phyloP scores from a whole-genome alignment of 30 jellyfish, hydroid and myxozoan genomes.

The Hydra vulgaris region DNA sequence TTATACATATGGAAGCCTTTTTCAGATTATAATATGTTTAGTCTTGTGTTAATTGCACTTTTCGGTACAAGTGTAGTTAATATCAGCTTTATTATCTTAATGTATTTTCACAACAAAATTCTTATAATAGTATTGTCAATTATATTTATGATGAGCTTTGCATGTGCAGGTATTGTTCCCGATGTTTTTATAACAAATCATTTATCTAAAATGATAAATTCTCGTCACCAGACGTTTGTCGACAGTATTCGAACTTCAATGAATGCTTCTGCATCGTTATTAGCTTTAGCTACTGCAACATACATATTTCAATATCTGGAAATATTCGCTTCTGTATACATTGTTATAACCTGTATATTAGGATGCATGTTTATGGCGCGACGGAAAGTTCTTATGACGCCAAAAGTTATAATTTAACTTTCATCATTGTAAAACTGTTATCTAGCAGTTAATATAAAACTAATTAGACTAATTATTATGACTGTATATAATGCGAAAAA shows the following conservation, averaged over 20 bases:
- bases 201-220: background rate
- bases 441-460: no score
- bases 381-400: background rate
- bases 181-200: background rate
- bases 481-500: no score
- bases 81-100: background rate
- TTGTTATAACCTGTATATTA: background rate
- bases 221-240: background rate
- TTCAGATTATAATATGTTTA: background rate
- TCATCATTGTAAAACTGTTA: background rate
- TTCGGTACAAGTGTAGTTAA: background rate
- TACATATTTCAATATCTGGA: background rate
- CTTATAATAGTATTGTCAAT: background rate
- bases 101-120: background rate
- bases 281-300: background rate
- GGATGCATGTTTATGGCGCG: background rate
- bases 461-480: no score
- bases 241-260: background rate
- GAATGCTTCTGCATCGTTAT: background rate
- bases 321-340: background rate
- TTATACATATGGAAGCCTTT: background rate
- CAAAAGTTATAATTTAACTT: background rate
- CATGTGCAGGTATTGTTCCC: background rate
- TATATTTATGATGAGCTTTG: background rate
- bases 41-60: background rate